Base-by-base conservation (phyloP, 1,140 invertebrate genomes). In the Araneus ventricosus region DNA sequence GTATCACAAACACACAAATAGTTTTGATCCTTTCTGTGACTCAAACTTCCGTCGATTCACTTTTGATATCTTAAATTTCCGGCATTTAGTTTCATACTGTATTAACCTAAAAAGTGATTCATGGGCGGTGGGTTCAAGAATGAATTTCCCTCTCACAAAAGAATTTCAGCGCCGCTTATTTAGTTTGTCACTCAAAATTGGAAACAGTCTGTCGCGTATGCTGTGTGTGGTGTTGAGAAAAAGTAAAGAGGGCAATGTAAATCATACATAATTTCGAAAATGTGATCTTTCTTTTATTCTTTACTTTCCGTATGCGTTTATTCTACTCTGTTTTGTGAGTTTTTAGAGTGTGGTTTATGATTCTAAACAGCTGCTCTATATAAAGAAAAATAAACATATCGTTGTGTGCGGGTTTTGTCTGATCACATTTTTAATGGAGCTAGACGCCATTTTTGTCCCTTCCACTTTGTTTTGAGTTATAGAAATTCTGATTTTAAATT, bases 161-260 rank as follows among this genome's bases (percentile, higher is more conserved):
- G 70, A 75, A 75, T 75, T 75, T 75, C 70, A 75, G 70, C 70
- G 34, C 70, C 34, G 22, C 30, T 75, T 75, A 75, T 34, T 10
- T 67, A 67, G n/a, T 67, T 37, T 37, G 27, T 75, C 70, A 20
- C 20, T 37, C 70, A 34, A 75, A 75, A 75, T 10, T 75, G 34
- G 30, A 75, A 20, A 75, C 34, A 37, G 70, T 27, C 70, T 37
- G 27, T 75, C 30, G 34, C 34, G 70, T 27, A 30, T 22, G 34
- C 37, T 37, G 70, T 75, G 20, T 75, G 20, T 75, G 4, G 70
- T 75, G 34, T 37, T 75, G 70, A 75, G 30, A 75, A 75, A 34
- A 75, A 75, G 17, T 75, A 34, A 75, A 75, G 34, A 75, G 45
- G 17, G 70, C 70, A 20, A 30, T 34, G 70, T 37, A 75, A 75